Percentiles rank a stretch among this genome's conserved stretches.
Evolutionary conservation across 2,797 vertebrate genomes (phyloP).

Genomic region (Cetoscarus ocellatus): DNA sequence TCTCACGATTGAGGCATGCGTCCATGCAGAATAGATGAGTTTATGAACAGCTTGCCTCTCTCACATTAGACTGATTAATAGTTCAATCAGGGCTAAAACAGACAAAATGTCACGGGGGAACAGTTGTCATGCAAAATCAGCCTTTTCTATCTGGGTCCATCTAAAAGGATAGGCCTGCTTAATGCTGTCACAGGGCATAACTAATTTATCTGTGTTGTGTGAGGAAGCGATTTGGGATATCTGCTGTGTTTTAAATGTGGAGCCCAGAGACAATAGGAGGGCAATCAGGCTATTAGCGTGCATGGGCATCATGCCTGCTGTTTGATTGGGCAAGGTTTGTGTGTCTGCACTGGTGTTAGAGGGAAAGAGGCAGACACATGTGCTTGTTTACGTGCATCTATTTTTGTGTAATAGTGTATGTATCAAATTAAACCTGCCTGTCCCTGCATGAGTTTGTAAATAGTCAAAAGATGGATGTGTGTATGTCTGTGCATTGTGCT

Average conservation of each 20-base stretch:
- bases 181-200: constrained; percentile 62
- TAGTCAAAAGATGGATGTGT: constrained; percentile 15
- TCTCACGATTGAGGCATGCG: constrained; percentile 47
- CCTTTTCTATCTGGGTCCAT: constrained; percentile 44
- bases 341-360: constrained; percentile 37
- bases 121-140: constrained; percentile 69
- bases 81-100: constrained; percentile 71
- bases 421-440: constrained; percentile 28
- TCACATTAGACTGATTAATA: constrained; percentile 77
- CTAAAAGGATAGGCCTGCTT: constrained; percentile 56
- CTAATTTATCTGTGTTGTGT: constrained; percentile 65
- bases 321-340: constrained; percentile 53
- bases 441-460: constrained; percentile 38
- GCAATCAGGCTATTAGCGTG: constrained; percentile 65
- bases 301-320: constrained; percentile 48
- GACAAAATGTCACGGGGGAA: constrained; percentile 66
- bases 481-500: constrained; percentile 31
- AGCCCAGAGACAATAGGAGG: constrained; percentile 59
- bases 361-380: constrained; percentile 7
- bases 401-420: constrained; percentile 20
- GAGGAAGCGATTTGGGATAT: constrained; percentile 50
- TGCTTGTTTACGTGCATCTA: constrained; percentile 44
- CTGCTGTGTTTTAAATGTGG: constrained; percentile 57
- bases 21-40: constrained; percentile 70
- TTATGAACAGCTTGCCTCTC: constrained; percentile 72